A percentile compares a stretch with the other conserved stretches of the same genome.
Conservation (phyloP, 2,888 invertebrate genomes). For the Campoletis raptor region DNA sequence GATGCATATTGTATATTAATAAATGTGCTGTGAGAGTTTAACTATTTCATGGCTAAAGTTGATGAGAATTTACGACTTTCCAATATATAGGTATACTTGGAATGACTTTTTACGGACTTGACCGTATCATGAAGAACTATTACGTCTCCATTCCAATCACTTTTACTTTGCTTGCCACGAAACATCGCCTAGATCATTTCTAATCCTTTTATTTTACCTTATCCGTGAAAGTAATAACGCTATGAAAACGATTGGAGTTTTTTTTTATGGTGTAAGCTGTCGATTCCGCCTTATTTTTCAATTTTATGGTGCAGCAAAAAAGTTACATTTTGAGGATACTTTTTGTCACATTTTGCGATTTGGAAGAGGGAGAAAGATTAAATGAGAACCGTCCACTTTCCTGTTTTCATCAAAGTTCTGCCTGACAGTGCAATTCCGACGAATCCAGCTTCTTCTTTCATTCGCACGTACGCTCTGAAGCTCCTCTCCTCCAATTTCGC, state of each 20-base stretch:
- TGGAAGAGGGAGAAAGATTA: not conserved
- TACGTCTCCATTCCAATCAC: conserved; percentile 36
- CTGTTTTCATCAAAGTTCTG: not conserved
- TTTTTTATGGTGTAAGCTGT: not conserved
- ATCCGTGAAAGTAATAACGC: conserved; percentile 36
- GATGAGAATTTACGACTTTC: conserved; percentile 21
- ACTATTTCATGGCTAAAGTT: conserved; percentile 1
- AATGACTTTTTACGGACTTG: conserved; percentile 8
- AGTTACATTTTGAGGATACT: not conserved
- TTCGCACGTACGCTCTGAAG: not conserved
- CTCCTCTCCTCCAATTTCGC: conserved; percentile 9
- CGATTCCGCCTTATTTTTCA: not conserved
- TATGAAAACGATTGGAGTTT: conserved; percentile 6
- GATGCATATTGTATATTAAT: not conserved
- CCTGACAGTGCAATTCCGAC: conserved; percentile 13
- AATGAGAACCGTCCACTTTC: not conserved
- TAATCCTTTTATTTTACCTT: no score
- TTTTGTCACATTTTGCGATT: not conserved
- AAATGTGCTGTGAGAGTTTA: not conserved
- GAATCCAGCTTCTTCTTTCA: not conserved
- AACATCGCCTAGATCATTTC: conserved; percentile 24
- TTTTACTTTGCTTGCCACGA: conserved; percentile 24
- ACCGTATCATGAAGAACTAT: conserved; percentile 13
- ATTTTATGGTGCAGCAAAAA: not conserved
- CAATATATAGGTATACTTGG: not conserved